These are phyloP conservation scores for Pipistrellus kuhlii DNA, from an alignment of 2,797 vertebrate species.

Conservation along the genomic window DNA sequence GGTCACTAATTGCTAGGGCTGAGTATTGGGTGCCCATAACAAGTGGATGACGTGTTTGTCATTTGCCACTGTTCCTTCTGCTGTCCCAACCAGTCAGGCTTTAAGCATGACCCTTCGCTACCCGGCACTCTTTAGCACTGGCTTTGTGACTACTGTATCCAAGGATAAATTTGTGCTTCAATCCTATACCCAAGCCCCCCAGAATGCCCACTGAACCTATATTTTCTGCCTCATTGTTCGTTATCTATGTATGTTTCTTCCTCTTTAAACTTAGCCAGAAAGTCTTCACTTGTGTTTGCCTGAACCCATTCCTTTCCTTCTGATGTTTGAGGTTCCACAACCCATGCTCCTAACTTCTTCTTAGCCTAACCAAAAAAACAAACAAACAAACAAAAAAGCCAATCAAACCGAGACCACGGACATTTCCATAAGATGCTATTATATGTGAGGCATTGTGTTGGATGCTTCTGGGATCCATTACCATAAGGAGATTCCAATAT, in stretches of 20 bases:
- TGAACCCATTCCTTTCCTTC: neutral
- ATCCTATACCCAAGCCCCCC: neutral
- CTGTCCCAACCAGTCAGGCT: neutral
- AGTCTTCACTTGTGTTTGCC: neutral
- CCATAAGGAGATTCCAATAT: neutral
- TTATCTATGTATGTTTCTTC: neutral
- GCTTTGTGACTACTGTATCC: neutral
- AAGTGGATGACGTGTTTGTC: neutral
- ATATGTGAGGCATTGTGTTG: neutral
- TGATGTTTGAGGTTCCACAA: neutral
- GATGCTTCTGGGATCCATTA: neutral
- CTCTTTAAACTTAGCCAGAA: neutral
- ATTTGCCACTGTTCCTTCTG: neutral
- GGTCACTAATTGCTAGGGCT: neutral
- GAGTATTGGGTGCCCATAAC: too few relatives aligned
- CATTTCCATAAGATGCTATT: neutral
- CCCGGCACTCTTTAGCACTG: neutral
- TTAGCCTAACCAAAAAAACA: neutral
- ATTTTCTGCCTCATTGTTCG: neutral
- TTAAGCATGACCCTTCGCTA: neutral
- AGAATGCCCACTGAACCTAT: neutral
- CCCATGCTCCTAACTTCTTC: neutral
- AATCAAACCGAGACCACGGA: conserved; percentile 20
- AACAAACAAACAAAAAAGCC: neutral
- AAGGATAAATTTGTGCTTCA: neutral